Evolutionary conservation across 64 coral and sea anemone species (phyloP), one percentile per base, ranked within the genome.

Genomic region (Stylophora pistillata): DNA sequence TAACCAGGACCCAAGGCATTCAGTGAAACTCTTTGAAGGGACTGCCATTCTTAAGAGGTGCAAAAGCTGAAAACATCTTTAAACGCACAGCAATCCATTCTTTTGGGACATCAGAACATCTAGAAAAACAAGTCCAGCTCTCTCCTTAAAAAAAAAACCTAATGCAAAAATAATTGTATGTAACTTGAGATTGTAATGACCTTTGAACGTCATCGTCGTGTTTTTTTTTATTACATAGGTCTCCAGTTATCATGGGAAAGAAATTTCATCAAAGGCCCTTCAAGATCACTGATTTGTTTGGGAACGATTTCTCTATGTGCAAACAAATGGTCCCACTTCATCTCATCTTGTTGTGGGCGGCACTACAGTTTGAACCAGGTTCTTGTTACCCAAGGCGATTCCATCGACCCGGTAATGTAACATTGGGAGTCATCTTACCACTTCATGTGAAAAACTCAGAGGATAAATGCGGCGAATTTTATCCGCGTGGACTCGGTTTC

Each of bases 401-500:
- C 60, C 56, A 53, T 27, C 63, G 47, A 74, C 81, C 80, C 55
- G 93, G 93, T 17, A 90, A 94, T 52, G 79, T 81, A 13, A 94
- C 88, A 15, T 21, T 94, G 30, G 93, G 88, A 9, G 55, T 90
- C 21, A 53, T 90, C 20, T 27, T 94, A 0, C 82, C 88, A 4
- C 13, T 94, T 18, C 93, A 94, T 30, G 32, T 81, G 0, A 29
- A 79, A n/a, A 52, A 41, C 7, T 30, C 76, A 1, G 53, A 66
- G 21, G 89, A 94, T 59, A 71, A 79, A 6, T 94, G 93, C 55
- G 54, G 76, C 1, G 85, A 86, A 53, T 79, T 94, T 9, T 94
- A 86, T 57, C 10, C 88, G 5, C 74, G 73, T 87, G 93, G 93
- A 13, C 82, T 94, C 15, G 93, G 88, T 15, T 87, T 90, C 33